Percentiles rank a stretch among this genome's conserved stretches.
These are phyloP conservation scores for Argyra leucocephala DNA, from an alignment of 2,888 invertebrate species.

Conservation along the genomic window DNA sequence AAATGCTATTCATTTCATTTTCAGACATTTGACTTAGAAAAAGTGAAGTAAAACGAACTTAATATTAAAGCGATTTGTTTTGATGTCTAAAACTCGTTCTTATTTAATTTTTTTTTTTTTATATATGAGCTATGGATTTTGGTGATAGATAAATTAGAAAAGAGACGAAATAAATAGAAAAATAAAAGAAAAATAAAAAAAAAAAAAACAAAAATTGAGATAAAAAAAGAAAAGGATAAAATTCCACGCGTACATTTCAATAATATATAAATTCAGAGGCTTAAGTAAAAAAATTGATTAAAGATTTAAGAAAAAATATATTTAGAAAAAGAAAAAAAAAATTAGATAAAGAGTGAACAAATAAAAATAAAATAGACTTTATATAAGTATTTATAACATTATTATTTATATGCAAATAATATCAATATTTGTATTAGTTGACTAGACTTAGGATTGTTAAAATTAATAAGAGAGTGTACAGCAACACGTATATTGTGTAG, in stretches of 20 bases:
- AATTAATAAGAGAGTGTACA: no score
- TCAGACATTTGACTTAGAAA: slow-evolving; percentile 1
- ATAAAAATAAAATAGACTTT: no score
- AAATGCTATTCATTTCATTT: background rate
- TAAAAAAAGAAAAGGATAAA: background rate
- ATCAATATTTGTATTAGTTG: no score
- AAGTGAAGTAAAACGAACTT: background rate
- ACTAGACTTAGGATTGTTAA: no score
- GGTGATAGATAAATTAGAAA: background rate
- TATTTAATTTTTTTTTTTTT: background rate
- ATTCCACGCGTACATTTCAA: background rate
- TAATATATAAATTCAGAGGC: slow-evolving; percentile 2
- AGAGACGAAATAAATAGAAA: background rate
- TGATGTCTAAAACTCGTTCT: background rate
- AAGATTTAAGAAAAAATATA: background rate
- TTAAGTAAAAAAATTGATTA: background rate
- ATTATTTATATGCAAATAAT: no score
- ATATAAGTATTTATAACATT: no score
- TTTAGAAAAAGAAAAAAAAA: no score
- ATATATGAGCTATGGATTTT: background rate
- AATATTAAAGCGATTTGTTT: background rate
- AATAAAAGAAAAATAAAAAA: background rate
- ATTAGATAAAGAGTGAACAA: no score
- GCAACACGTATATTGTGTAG: no score
- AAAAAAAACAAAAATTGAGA: background rate